Evolutionary conservation across 53 echinoderm and acorn worm genomes (phyloP).

Genomic region (Astropecten irregularis): DNA sequence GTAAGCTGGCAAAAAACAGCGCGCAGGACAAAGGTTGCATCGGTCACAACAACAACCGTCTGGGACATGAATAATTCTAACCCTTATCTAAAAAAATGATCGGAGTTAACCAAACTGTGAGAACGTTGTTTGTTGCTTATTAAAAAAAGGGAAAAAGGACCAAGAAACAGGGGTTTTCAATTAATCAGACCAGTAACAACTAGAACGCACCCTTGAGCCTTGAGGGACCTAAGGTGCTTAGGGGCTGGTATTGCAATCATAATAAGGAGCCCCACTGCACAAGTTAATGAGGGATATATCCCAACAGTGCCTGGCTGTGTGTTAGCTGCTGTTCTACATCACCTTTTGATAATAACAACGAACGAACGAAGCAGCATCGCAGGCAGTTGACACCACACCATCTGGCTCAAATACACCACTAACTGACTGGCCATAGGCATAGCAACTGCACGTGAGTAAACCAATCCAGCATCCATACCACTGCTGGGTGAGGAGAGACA

Average conservation of each 20-base stretch:
- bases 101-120: neutral
- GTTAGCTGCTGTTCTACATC: too few relatives aligned
- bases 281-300: conserved; percentile 3
- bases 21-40: neutral
- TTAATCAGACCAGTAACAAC: neutral
- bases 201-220: neutral
- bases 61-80: neutral
- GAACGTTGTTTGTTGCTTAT: neutral
- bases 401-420: too few relatives aligned
- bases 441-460: too few relatives aligned
- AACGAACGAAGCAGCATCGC: too few relatives aligned
- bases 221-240: neutral
- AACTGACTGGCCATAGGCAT: too few relatives aligned
- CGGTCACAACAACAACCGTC: conserved; percentile 31
- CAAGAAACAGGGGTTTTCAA: neutral
- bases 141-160: too few relatives aligned
- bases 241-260: conserved; percentile 13
- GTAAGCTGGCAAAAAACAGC: neutral
- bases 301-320: neutral
- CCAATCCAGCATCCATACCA: too few relatives aligned
- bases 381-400: too few relatives aligned
- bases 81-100: too few relatives aligned
- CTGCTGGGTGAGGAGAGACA: too few relatives aligned
- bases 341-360: too few relatives aligned
- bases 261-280: neutral